Percentiles rank a stretch among this genome's conserved stretches.
Evolutionary conservation across 1,140 invertebrate genomes (phyloP).

Genomic region (Ericerus pela): DNA sequence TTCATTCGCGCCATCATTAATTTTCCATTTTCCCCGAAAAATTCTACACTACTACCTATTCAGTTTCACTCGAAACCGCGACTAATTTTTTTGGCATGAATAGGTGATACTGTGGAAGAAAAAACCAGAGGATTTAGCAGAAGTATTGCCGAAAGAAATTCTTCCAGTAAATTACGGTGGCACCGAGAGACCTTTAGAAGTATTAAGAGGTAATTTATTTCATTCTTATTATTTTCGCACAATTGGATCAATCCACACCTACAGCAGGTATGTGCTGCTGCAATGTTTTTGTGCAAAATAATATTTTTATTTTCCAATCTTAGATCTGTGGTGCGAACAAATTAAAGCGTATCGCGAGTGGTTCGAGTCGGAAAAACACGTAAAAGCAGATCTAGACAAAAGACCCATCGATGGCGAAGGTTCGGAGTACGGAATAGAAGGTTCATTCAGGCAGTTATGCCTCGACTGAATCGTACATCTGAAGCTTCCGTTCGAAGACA

Average conservation of each 20-base stretch:
- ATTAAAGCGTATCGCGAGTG: slow-evolving; percentile 53
- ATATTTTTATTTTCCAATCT: slow-evolving; percentile 4
- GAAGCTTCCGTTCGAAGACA: too few relatives aligned
- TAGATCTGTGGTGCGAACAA: slow-evolving; percentile 57
- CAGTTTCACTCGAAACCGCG: too few relatives aligned
- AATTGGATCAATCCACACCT: too few relatives aligned
- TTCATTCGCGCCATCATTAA: too few relatives aligned
- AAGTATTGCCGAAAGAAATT: neutral
- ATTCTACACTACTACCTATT: too few relatives aligned
- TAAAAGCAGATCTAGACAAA: slow-evolving; percentile 55
- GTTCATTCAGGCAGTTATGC: slow-evolving; percentile 57
- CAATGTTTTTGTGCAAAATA: too few relatives aligned
- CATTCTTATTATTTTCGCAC: too few relatives aligned
- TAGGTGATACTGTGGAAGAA: neutral
- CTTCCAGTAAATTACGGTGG: slow-evolving; percentile 14
- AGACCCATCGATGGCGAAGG: slow-evolving; percentile 42
- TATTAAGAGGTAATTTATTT: slow-evolving; percentile 8
- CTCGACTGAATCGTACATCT: too few relatives aligned
- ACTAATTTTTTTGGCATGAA: neutral
- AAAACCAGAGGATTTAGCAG: neutral
- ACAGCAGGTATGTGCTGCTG: too few relatives aligned
- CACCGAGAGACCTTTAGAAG: slow-evolving; percentile 4
- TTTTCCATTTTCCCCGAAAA: too few relatives aligned
- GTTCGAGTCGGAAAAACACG: slow-evolving; percentile 54
- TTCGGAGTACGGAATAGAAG: slow-evolving; percentile 64